Conservation (phyloP, 2,113 vertebrate species). For the Numida meleagris region DNA sequence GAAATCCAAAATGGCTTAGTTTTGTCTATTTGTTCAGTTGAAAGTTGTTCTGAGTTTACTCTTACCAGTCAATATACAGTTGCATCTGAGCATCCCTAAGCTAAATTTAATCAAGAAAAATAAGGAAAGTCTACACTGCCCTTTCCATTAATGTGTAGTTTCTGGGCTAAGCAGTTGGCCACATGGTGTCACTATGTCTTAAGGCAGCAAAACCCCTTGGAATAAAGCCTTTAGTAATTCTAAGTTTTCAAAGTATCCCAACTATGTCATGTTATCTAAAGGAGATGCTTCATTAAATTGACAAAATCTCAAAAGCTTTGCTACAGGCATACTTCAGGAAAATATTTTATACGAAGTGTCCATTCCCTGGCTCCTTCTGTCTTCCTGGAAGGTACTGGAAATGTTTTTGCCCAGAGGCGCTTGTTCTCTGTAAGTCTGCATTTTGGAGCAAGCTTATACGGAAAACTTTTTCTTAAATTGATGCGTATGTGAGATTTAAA, state of each 20-base stretch:
- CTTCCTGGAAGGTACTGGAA: not conserved
- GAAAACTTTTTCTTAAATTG: not conserved
- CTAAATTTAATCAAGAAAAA: not conserved
- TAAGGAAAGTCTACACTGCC: accelerated
- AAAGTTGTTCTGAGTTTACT: not conserved
- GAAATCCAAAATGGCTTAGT: not conserved
- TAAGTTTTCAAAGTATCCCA: not conserved
- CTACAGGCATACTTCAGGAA: not conserved
- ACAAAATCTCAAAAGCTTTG: not conserved
- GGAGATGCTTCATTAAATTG: not conserved
- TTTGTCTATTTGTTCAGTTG: not conserved
- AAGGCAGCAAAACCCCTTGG: not conserved
- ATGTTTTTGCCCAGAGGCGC: not conserved
- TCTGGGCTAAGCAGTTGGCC: not conserved
- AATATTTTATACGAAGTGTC: not conserved
- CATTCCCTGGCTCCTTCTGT: not conserved
- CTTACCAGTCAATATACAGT: not conserved
- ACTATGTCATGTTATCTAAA: not conserved
- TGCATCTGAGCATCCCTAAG: not conserved
- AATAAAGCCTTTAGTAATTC: not conserved
- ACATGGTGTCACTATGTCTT: conserved; percentile 42
- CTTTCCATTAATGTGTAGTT: not conserved
- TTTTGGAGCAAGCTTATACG: not conserved
- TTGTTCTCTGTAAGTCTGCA: not conserved
- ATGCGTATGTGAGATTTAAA: not conserved